Conservation (phyloP, 2,113 vertebrate species). For the Turdus rufiventris region DNA sequence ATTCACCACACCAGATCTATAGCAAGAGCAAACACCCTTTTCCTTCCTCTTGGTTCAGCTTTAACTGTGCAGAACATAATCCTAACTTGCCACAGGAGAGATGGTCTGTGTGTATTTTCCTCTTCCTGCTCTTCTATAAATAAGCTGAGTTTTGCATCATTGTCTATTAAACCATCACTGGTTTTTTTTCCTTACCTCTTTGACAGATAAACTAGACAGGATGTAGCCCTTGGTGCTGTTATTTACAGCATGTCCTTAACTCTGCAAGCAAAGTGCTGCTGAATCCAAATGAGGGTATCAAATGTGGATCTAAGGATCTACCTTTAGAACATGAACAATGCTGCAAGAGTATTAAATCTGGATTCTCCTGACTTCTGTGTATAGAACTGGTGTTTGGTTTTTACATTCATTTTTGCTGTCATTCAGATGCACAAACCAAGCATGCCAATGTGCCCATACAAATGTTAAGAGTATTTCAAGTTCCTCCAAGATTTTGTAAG, state of each 20-base stretch:
- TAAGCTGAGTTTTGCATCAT: neutral
- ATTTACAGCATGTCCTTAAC: neutral
- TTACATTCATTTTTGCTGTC: neutral
- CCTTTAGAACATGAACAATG: neutral
- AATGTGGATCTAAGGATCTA: neutral
- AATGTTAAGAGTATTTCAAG: neutral
- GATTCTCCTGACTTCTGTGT: neutral
- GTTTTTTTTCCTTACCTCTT: neutral
- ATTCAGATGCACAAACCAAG: neutral
- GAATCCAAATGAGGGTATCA: neutral
- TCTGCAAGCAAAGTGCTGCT: neutral
- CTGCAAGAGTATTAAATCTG: neutral
- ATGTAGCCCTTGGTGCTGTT: neutral
- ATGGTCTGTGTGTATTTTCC: neutral
- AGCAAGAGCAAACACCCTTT: conserved; percentile 1
- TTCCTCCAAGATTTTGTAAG: neutral
- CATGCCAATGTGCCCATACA: neutral
- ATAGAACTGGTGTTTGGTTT: neutral
- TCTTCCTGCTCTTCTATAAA: conserved; percentile 27
- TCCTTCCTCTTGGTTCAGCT: conserved; percentile 12
- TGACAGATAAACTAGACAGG: neutral
- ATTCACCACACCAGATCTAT: neutral
- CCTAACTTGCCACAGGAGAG: neutral
- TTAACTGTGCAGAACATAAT: neutral
- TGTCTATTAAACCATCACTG: neutral